A percentile compares a stretch with the other conserved stretches of the same genome.
phyloP scores from a whole-genome alignment of 1,140 invertebrate genomes.

The Drosophila santomea region DNA sequence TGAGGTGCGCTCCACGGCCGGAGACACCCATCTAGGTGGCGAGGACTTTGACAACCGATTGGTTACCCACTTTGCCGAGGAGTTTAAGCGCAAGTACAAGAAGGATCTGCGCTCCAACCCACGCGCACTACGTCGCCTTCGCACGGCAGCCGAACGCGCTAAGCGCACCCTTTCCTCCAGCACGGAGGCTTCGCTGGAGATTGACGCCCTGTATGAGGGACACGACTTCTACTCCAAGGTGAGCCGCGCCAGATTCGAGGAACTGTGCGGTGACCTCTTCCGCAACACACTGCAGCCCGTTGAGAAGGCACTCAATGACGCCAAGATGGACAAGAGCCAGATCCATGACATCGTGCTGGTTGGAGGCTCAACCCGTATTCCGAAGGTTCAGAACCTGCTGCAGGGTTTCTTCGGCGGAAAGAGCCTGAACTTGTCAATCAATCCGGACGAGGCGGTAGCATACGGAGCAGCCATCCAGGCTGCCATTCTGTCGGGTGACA shows the following conservation, averaged over 20 bases:
- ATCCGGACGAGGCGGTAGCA: constrained; percentile 91
- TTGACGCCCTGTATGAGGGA: constrained; percentile 90
- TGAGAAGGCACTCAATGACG: constrained; percentile 90
- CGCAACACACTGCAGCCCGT: constrained; percentile 88
- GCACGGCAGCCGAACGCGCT: constrained; percentile 90
- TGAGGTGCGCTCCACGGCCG: constrained; percentile 91
- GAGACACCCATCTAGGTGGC: constrained; percentile 90
- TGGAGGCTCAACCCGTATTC: constrained; percentile 88
- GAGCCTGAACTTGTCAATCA: constrained; percentile 88
- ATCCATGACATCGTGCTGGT: constrained; percentile 88
- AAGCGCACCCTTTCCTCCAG: constrained; percentile 88
- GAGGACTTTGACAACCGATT: constrained; percentile 95
- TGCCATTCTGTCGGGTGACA: constrained; percentile 89
- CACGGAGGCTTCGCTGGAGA: constrained; percentile 89
- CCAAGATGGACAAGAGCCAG: constrained; percentile 89
- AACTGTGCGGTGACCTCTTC: constrained; percentile 93
- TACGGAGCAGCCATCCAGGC: constrained; percentile 91
- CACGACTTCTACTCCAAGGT: constrained; percentile 94
- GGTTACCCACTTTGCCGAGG: constrained; percentile 90
- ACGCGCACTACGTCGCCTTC: constrained; percentile 90
- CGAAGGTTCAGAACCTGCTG: constrained; percentile 88
- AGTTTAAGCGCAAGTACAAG: constrained; percentile 92
- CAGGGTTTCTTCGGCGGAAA: constrained; percentile 88
- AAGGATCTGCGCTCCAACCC: constrained; percentile 91
- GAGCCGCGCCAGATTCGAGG: constrained; percentile 93